Evolutionary conservation across 2,113 vertebrate species (phyloP).

Genomic region (Podarcis cretensis): DNA sequence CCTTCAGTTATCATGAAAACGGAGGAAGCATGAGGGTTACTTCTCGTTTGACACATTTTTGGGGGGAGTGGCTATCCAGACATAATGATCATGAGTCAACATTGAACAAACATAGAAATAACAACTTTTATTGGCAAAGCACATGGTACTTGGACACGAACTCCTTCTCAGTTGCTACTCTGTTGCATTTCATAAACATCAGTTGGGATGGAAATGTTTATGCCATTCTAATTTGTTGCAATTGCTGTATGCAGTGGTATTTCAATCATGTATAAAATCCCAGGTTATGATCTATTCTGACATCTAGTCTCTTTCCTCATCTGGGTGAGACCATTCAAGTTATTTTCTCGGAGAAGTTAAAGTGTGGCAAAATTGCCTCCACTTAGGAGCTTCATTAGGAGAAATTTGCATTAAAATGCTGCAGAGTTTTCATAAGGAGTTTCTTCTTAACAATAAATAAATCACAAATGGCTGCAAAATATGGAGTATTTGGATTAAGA

Average conservation of each 20-base stretch:
- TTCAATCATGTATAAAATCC: not conserved
- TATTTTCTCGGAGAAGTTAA: too few relatives aligned
- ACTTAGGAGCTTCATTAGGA: too few relatives aligned
- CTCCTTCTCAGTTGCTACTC: not conserved
- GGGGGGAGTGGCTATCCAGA: not conserved
- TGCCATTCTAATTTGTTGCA: not conserved
- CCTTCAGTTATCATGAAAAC: conserved; percentile 49
- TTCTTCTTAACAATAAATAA: too few relatives aligned
- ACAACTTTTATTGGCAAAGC: not conserved
- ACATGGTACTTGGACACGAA: not conserved
- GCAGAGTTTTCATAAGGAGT: too few relatives aligned
- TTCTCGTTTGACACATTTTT: not conserved
- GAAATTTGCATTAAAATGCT: too few relatives aligned
- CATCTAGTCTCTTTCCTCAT: not conserved
- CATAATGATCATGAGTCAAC: not conserved
- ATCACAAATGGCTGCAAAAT: too few relatives aligned
- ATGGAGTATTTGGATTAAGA: too few relatives aligned
- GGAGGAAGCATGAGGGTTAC: conserved; percentile 13
- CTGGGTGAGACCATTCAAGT: too few relatives aligned
- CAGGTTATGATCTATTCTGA: not conserved
- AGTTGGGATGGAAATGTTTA: not conserved
- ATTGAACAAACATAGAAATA: not conserved
- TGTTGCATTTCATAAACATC: not conserved
- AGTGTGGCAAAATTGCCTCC: too few relatives aligned
- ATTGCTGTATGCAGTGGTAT: not conserved